Evolutionary conservation across 2,888 invertebrate genomes (phyloP).

Genomic region (Caenorhabditis virilis): DNA sequence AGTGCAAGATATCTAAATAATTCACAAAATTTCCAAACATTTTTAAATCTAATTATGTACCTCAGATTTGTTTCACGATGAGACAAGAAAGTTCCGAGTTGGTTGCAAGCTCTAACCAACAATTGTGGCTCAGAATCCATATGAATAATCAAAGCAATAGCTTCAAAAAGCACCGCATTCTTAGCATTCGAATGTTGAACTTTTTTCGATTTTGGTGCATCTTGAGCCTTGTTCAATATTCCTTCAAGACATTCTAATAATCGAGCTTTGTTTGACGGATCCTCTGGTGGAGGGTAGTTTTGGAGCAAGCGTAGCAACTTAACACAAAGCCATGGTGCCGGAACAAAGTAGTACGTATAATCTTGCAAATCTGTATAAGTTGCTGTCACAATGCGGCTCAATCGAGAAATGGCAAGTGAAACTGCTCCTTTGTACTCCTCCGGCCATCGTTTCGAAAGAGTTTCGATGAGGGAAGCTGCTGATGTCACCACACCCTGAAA

Average conservation of each 20-base stretch:
- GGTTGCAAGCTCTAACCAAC: conserved; percentile 95
- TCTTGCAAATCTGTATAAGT: conserved; percentile 97
- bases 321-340: conserved; percentile 99
- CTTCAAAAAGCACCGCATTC: conserved; percentile 98
- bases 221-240: conserved; percentile 78
- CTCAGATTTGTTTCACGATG: conserved; percentile 93
- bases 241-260: conserved; percentile 89
- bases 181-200: conserved; percentile 99
- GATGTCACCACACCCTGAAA: conserved; percentile 92
- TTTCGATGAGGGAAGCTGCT: conserved; percentile 95
- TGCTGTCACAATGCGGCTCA: conserved; percentile 91
- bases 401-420: conserved; percentile 91
- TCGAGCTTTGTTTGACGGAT: conserved; percentile 92
- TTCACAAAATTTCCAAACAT: conserved; percentile 1
- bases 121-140: conserved; percentile 80
- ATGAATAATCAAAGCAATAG: conserved; percentile 98
- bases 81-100: conserved; percentile 93
- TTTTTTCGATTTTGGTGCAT: conserved; percentile 98
- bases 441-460: conserved; percentile 95
- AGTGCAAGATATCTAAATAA: conserved; percentile 82
- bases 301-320: conserved; percentile 92
- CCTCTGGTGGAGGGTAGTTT: conserved; percentile 97
- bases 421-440: conserved; percentile 99
- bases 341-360: conserved; percentile 99
- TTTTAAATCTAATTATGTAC: conserved; percentile 55